Percentiles rank a stretch among this genome's conserved stretches.
Conservation (phyloP, 2,888 invertebrate genomes). For the Oscheius onirici region DNA sequence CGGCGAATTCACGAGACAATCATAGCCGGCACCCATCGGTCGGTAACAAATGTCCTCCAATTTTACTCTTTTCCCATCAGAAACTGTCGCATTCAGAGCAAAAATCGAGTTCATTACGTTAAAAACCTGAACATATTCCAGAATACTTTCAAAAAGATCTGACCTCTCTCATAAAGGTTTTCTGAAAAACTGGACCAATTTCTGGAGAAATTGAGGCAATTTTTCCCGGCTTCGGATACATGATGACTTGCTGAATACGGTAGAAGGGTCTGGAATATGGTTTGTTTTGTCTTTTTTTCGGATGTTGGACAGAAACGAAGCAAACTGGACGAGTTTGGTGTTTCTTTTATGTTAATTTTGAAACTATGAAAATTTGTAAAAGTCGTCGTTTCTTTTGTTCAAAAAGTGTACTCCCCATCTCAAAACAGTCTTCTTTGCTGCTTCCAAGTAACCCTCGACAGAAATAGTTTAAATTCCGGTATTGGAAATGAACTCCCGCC, state of each 20-base stretch:
- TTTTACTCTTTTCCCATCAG: conserved; percentile 34
- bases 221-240: conserved; percentile 76
- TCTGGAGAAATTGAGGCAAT: conserved; percentile 5
- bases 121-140: conserved; percentile 37
- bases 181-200: conserved; percentile 86
- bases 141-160: not conserved
- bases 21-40: conserved; percentile 80
- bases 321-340: no score
- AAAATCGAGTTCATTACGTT: conserved; percentile 38
- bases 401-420: no score
- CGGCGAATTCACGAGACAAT: conserved; percentile 87
- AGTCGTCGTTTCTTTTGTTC: no score
- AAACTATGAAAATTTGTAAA: no score
- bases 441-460: no score
- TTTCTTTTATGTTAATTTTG: no score
- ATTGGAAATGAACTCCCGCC: no score
- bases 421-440: no score
- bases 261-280: conserved; percentile 82
- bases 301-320: no score
- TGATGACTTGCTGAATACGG: conserved; percentile 90
- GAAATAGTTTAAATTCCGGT: no score
- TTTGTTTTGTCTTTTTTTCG: not conserved
- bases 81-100: conserved; percentile 34
- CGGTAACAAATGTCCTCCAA: conserved; percentile 86
- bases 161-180: conserved; percentile 82